Percentiles rank a stretch among this genome's conserved stretches.
Evolutionary conservation across 2,113 vertebrate genomes (phyloP).

Genomic region (Felis catus): DNA sequence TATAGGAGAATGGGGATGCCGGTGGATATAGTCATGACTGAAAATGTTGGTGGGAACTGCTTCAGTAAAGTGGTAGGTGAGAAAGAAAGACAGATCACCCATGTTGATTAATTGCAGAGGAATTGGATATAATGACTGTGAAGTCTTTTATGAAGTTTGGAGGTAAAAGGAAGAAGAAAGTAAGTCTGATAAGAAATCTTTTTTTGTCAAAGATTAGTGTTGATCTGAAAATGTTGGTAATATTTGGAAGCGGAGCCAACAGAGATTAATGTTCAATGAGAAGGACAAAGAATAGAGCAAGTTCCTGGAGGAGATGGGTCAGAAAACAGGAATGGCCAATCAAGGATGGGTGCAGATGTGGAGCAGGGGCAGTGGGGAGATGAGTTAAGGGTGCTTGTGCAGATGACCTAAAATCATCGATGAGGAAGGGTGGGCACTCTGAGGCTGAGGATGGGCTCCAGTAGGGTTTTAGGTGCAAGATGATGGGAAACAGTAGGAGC

Average conservation of each 20-base stretch:
- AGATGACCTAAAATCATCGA: neutral
- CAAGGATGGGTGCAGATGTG: neutral
- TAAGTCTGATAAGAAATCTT: neutral
- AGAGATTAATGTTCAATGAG: neutral
- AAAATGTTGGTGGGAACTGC: neutral
- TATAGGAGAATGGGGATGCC: neutral
- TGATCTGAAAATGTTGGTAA: neutral
- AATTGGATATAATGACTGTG: neutral
- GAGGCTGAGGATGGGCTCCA: accelerated
- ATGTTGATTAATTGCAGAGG: neutral
- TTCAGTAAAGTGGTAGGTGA: neutral
- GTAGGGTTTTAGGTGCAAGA: neutral
- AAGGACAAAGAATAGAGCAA: neutral
- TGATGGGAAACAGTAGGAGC: neutral
- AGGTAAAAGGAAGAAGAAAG: neutral
- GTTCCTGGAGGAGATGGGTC: neutral
- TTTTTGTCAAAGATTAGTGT: neutral
- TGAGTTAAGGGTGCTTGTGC: accelerated
- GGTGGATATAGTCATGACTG: neutral
- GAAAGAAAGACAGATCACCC: neutral
- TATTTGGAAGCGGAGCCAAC: neutral
- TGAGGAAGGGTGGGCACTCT: accelerated
- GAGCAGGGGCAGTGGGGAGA: neutral
- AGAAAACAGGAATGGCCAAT: neutral
- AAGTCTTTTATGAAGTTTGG: neutral